These are phyloP conservation scores for Hystrix cristata DNA, from an alignment of 2,113 vertebrate species.

Conservation along the genomic window DNA sequence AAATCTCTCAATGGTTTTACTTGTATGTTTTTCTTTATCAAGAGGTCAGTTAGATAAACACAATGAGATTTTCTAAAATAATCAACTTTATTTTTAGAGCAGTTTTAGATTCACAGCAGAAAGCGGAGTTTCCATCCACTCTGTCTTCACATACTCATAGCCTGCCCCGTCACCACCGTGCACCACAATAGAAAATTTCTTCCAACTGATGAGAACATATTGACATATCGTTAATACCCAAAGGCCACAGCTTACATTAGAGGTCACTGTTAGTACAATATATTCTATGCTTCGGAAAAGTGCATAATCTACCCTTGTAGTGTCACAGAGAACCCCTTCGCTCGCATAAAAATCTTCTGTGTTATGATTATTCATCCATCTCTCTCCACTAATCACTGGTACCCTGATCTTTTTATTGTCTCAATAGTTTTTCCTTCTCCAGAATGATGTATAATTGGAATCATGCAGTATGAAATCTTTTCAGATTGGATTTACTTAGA, in stretches of 20 bases:
- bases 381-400: no score
- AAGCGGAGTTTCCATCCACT: not conserved
- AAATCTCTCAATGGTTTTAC: conserved; percentile 10
- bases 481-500: not conserved
- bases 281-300: not conserved
- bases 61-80: not conserved
- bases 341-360: not conserved
- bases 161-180: not conserved
- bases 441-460: not conserved
- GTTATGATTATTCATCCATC: not conserved
- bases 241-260: not conserved
- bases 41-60: not conserved
- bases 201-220: not conserved
- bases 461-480: not conserved
- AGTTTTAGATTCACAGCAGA: not conserved
- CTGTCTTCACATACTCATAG: not conserved
- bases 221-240: not conserved
- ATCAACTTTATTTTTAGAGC: not conserved
- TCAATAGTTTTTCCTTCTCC: not conserved
- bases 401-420: not conserved
- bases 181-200: not conserved
- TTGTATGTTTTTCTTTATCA: not conserved
- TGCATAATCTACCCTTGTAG: not conserved
- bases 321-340: not conserved
- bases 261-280: not conserved